phyloP scores from a whole-genome alignment of 2,888 invertebrate species.

The Machimus atricapillus region DNA sequence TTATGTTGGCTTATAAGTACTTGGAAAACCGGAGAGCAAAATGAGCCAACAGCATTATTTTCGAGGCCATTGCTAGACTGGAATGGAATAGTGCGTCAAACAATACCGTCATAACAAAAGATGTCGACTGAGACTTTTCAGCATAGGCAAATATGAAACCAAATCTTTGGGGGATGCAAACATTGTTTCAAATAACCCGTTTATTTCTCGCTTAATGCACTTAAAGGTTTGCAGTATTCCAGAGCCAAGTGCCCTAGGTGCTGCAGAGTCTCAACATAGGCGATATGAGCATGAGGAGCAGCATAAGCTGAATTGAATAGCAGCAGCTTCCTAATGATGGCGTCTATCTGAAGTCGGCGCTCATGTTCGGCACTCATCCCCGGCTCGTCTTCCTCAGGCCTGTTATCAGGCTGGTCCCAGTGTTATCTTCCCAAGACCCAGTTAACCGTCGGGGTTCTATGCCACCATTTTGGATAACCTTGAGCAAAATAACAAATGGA shows the following conservation, averaged over 20 bases:
- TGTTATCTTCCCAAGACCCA: neutral
- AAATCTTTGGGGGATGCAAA: neutral
- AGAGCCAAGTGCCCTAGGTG: neutral
- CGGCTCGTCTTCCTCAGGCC: neutral
- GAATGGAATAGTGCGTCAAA: neutral
- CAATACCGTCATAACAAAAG: neutral
- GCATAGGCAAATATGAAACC: neutral
- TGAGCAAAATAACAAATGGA: neutral
- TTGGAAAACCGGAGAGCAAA: neutral
- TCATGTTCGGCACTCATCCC: neutral
- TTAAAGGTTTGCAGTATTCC: neutral
- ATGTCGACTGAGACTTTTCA: neutral
- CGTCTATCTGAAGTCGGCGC: neutral
- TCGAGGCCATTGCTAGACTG: neutral
- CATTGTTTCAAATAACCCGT: neutral
- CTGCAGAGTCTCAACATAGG: neutral
- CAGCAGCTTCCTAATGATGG: neutral
- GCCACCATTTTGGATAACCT: neutral
- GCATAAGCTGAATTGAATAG: neutral
- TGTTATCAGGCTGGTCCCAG: neutral
- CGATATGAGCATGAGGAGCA: neutral
- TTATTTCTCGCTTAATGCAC: neutral
- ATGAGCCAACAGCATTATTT: neutral
- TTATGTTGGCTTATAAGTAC: neutral
- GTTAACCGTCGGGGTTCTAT: neutral